Evolutionary conservation across 2,113 vertebrate species (phyloP).

Genomic region (Vidua macroura): DNA sequence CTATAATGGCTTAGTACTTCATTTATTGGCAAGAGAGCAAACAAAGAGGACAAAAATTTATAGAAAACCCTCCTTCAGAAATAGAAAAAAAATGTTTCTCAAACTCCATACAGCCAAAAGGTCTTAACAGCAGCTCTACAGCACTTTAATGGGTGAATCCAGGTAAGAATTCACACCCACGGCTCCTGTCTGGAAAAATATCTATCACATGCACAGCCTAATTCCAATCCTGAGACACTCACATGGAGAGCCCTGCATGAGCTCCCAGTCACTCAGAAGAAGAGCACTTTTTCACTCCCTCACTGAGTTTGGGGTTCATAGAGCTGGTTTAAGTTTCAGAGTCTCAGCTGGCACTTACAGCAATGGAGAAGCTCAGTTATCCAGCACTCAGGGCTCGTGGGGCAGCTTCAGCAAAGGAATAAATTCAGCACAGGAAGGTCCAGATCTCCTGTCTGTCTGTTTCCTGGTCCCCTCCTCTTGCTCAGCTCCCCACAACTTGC

Average conservation of each 20-base stretch:
- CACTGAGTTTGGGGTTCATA: background rate
- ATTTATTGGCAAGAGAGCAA: background rate
- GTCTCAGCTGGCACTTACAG: background rate
- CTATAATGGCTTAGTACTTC: background rate
- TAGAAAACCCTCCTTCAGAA: background rate
- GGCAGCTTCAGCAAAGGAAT: background rate
- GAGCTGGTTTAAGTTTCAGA: background rate
- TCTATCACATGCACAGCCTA: background rate
- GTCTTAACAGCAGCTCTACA: background rate
- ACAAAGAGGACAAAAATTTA: background rate
- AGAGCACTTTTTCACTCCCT: background rate
- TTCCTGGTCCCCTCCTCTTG: slow-evolving; percentile 55
- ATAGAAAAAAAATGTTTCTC: background rate
- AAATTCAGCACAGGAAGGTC: slow-evolving; percentile 18
- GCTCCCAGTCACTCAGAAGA: background rate
- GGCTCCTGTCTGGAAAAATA: background rate
- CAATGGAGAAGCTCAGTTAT: background rate
- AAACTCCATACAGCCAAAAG: background rate
- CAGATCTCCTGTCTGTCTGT: slow-evolving; percentile 27
- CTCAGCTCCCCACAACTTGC: background rate
- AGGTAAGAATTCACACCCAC: background rate
- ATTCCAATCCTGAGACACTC: background rate
- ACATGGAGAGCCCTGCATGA: background rate
- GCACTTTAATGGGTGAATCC: background rate
- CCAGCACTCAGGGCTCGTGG: background rate